Evolutionary conservation across 2,113 vertebrate genomes (phyloP), one percentile per base, ranked within the genome.

Genomic region (Macrotus californicus): DNA sequence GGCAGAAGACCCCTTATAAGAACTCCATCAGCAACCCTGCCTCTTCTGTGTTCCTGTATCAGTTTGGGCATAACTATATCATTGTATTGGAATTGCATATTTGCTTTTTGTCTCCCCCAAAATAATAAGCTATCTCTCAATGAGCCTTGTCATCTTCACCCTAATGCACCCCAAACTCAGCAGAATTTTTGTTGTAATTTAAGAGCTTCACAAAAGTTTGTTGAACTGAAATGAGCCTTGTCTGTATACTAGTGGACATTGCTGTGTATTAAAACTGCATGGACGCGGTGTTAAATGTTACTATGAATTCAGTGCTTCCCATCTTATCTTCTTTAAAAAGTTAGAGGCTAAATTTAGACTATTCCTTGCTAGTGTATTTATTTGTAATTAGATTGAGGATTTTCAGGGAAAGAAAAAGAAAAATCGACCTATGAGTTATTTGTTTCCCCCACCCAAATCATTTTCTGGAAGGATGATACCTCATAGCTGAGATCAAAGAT

Each of bases 401-500:
- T 97, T 93, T 87, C 41, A 79, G 18, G 80, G 75, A 94, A 93
- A 77, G 61, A 85, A 84, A 95, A 92, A 77, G 50, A 87, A 88
- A 93, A 88, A 43, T 94, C 2, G 36, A 89, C 73, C 81, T 91
- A n/a, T 93, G 64, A 91, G 26, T 96, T 95, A 79, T 93, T 96
- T 87, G 36, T 70, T 59, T 41, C 64, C 43, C n/a, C 4, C 31
- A 29, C 43, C 34, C 4, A 89, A 86, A 95, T 97, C 31, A 48
- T 96, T 61, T 95, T 94, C 82, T 96, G 66, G 83, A 92, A 92
- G 70, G 88, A 86, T 95, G 64, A 72, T 87, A 94, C 46, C 94
- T 97, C 16, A 91, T 59, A 94, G 41, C 56, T 10, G 48, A 97
- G 94, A 97, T 96, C 96, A 97, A 91, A 96, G 93, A 93, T 96